Evolutionary conservation across 2,113 vertebrate genomes (phyloP).

Genomic region (Anthoscopus minutus): DNA sequence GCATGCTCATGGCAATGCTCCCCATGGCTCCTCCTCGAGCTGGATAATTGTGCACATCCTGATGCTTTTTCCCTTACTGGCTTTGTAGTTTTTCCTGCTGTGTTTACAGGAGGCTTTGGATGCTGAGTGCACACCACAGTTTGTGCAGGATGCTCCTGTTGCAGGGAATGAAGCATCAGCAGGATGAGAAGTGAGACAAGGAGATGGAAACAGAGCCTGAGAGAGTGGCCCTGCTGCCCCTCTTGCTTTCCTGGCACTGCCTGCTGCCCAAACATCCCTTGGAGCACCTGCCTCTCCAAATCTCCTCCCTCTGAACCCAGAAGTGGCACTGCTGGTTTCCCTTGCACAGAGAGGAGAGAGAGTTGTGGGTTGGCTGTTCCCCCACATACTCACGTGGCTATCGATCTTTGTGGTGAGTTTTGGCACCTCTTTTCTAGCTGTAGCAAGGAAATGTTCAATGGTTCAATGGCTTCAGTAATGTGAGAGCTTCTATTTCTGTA

Average conservation of each 20-base stretch:
- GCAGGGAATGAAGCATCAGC: neutral
- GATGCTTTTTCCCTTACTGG: neutral
- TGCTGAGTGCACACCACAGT: neutral
- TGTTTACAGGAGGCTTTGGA: neutral
- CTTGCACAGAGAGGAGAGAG: neutral
- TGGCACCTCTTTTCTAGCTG: neutral
- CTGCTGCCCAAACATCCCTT: neutral
- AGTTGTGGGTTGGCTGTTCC: neutral
- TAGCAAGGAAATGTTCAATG: neutral
- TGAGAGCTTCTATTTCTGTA: neutral
- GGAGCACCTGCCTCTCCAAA: neutral
- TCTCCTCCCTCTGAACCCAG: too few relatives aligned
- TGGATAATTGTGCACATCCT: neutral
- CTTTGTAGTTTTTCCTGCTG: neutral
- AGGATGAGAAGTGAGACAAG: neutral
- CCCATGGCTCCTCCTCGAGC: neutral
- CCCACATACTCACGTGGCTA: neutral
- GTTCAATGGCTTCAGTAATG: neutral
- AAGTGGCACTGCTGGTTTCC: neutral
- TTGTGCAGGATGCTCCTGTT: neutral
- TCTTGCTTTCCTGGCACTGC: neutral
- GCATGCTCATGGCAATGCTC: rapidly evolving
- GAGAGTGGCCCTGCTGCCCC: neutral
- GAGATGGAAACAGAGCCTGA: neutral
- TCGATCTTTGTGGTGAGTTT: neutral